Evolutionary conservation across 2,888 invertebrate genomes (phyloP).

Genomic region (Heliconius ethilla): DNA sequence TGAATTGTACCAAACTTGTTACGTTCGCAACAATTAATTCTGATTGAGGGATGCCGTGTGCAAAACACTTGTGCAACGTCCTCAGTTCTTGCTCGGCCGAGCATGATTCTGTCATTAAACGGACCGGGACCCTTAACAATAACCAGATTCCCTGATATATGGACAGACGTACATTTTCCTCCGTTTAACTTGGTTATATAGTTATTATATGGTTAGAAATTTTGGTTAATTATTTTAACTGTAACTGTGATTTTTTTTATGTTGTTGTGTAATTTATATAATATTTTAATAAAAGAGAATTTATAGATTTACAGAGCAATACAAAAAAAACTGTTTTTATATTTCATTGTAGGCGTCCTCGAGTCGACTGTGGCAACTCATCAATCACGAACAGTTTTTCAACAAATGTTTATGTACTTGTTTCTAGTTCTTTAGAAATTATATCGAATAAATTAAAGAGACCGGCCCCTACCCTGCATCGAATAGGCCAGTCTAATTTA

Average conservation of each 20-base stretch:
- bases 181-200: background rate
- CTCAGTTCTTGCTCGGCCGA: constrained; percentile 60
- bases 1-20: constrained; percentile 35
- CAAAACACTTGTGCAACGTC: constrained; percentile 53
- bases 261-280: no score
- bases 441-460: constrained; percentile 39
- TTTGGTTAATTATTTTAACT: background rate
- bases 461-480: constrained; percentile 42
- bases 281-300: no score
- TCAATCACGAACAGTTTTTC: constrained; percentile 10
- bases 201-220: background rate
- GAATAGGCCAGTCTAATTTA: constrained; percentile 45
- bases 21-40: constrained; percentile 54
- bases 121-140: constrained; percentile 52
- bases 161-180: constrained; percentile 20
- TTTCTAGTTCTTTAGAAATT: constrained; percentile 42
- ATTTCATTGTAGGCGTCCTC: no score
- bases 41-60: constrained; percentile 56
- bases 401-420: constrained; percentile 38
- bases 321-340: no score
- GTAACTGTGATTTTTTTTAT: background rate
- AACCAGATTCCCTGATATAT: constrained; percentile 29
- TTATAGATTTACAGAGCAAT: no score
- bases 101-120: constrained; percentile 56
- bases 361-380: background rate